phyloP scores from a whole-genome alignment of 2,113 vertebrate species.

The Lepus timidus region DNA sequence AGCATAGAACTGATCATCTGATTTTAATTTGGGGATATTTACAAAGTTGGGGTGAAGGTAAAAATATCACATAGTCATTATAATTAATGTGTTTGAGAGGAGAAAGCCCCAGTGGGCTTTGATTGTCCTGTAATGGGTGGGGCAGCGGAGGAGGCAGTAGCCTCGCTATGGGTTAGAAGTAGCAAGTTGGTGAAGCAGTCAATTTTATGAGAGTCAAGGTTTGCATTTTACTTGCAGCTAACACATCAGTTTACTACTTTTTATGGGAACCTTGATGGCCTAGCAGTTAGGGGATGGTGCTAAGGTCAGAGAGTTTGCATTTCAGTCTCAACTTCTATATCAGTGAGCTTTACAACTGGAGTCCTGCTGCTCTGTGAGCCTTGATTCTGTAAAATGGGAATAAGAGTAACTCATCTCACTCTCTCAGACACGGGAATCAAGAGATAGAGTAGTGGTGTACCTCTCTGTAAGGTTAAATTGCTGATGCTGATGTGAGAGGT shows the following conservation, averaged over 20 bases:
- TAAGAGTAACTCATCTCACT: background rate
- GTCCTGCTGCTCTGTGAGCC: background rate
- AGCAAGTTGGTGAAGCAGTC: background rate
- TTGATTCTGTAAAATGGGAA: slow-evolving; percentile 6
- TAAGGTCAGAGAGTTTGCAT: background rate
- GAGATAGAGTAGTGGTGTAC: background rate
- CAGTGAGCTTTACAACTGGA: background rate
- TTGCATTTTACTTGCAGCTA: background rate
- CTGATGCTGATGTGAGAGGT: background rate
- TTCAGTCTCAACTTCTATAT: background rate
- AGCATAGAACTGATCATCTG: background rate
- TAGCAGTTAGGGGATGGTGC: background rate
- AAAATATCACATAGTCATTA: background rate
- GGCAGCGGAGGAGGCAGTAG: background rate
- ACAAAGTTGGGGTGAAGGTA: background rate
- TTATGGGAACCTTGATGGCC: background rate
- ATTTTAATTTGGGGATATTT: background rate
- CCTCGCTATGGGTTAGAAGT: background rate
- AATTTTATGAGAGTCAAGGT: background rate
- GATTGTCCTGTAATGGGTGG: background rate
- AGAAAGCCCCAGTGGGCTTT: background rate
- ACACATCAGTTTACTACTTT: background rate
- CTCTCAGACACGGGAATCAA: background rate
- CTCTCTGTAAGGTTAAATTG: background rate
- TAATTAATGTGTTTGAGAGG: background rate